Evolutionary conservation across 2,113 vertebrate species (phyloP).

Genomic region (Mormoops blainvillei): DNA sequence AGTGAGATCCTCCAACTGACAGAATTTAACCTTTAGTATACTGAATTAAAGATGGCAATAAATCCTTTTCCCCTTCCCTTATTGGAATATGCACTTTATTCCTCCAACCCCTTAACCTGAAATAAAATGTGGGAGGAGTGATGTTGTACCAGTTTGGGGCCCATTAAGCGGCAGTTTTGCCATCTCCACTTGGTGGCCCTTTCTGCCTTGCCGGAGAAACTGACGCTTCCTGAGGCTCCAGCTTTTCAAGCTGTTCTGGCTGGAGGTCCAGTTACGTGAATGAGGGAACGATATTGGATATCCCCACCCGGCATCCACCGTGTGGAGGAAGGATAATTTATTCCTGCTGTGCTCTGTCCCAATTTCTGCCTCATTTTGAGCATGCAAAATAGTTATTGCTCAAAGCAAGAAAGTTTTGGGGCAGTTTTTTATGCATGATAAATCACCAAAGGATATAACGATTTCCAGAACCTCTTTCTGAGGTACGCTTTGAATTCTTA

Average conservation of each 20-base stretch:
- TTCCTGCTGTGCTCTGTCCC: background rate
- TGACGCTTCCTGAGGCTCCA: background rate
- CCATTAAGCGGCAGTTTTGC: background rate
- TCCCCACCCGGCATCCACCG: background rate
- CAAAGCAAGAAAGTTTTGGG: background rate
- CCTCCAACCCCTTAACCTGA: background rate
- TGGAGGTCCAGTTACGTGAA: background rate
- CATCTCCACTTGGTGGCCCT: background rate
- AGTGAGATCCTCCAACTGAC: background rate
- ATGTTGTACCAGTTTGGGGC: too few species aligned
- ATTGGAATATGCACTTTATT: background rate
- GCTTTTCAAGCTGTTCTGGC: background rate
- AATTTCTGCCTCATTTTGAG: background rate
- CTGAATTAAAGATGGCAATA: background rate
- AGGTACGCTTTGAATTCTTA: background rate
- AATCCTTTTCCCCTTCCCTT: background rate
- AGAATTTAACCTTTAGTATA: background rate
- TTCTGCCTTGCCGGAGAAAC: background rate
- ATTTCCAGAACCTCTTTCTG: background rate
- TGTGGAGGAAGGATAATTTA: fast-evolving
- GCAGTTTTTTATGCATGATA: background rate
- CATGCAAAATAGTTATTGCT: background rate
- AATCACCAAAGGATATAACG: background rate
- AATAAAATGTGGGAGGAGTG: background rate
- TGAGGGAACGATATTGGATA: background rate